Base-by-base conservation (phyloP, 2,888 invertebrate species). In the Theristus sp. region DNA sequence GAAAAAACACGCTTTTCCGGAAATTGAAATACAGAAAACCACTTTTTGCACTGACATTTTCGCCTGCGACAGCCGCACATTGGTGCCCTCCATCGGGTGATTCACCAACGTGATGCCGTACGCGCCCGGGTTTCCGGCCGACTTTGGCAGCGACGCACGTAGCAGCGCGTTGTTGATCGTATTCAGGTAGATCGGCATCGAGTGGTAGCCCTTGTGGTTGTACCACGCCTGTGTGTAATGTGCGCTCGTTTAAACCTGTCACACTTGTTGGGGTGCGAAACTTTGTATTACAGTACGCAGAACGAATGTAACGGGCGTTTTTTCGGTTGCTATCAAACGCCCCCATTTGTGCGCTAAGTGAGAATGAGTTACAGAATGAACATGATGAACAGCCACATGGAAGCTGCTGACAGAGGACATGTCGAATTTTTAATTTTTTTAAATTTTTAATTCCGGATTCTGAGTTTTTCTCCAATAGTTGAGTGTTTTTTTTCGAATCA, bases 41-140 rank as follows among this genome's bases (percentile, higher is more conserved):
- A 54, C 30, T n/a, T n/a, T n/a, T n/a, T n/a, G n/a, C 10, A 28
- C 56, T 68, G n/a, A 69, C 67, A 47, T 74, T 72, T 53, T 75
- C 25, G 57, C 82, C 65, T 83, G 82, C 67, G 82, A 83, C n/a
- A 86, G 78, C 72, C 86, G 86, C 62, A 82, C 81, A 58, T 81
- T 79, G 1, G 86, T 87, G 64, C 85, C 80, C 74, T 84, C 85
- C 75, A 89, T 78, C 0, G 89, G 89, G 71, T 88, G 87, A 69
- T 85, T 85, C 68, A 82, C 80, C 0, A 83, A 80, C 0, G 81
- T 81, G 64, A 89, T 75, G 73, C 78, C 78, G 69, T 76, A 78
- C 13, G 75, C 77, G 27, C 77, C 73, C 2, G 77, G 76, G 62
- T 76, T 74, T 20, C 77, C 76, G 3, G 22, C 30, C 63, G 72